Conservation (phyloP, 2,888 invertebrate species). For the Antheraea yamamai region DNA sequence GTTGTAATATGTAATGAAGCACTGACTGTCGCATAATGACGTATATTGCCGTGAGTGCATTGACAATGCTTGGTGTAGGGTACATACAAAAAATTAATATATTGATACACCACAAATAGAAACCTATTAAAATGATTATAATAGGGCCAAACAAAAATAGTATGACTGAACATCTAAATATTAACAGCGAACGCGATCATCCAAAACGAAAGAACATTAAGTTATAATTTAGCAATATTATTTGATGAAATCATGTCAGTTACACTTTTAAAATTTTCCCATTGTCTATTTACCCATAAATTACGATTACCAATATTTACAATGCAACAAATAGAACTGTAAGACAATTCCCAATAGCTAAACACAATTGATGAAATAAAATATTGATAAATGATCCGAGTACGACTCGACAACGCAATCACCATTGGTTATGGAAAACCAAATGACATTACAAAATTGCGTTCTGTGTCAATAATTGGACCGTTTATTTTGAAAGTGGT, state of each 20-base stretch:
- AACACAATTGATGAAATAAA: not conserved
- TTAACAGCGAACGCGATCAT: not conserved
- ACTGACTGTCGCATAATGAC: too few relatives aligned
- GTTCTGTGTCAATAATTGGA: not conserved
- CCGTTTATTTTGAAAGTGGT: too few relatives aligned
- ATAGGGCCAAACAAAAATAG: too few relatives aligned
- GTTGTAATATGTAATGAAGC: too few relatives aligned
- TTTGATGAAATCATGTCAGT: not conserved
- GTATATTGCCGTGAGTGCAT: too few relatives aligned
- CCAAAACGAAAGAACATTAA: not conserved
- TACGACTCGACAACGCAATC: not conserved
- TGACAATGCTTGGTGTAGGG: too few relatives aligned
- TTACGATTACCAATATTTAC: not conserved
- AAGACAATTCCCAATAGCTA: not conserved
- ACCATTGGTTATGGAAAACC: slow-evolving; percentile 3
- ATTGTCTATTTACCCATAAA: not conserved
- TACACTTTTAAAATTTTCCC: not conserved
- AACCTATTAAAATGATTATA: too few relatives aligned
- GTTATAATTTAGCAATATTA: not conserved
- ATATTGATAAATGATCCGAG: not conserved
- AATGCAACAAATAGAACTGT: not conserved
- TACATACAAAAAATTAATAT: too few relatives aligned
- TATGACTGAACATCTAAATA: not conserved
- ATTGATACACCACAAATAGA: too few relatives aligned
- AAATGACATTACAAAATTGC: not conserved